Conservation (phyloP, 2,797 vertebrate species). For the Champsocephalus gunnari region DNA sequence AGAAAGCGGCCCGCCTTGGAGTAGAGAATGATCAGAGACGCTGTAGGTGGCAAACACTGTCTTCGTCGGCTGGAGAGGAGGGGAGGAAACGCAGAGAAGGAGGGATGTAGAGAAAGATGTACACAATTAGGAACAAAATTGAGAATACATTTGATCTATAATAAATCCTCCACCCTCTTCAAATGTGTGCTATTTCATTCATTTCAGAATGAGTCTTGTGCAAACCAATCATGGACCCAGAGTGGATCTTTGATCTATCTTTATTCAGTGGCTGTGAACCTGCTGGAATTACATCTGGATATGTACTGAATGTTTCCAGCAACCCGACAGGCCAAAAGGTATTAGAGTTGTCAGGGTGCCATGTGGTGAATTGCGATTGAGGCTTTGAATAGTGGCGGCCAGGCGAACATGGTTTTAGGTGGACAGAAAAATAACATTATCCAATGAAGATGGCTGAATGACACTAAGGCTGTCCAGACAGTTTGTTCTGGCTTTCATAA, state of each 20-base stretch:
- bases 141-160: not conserved
- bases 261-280: not conserved
- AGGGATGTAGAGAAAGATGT: constrained; percentile 1
- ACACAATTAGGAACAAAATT: not conserved
- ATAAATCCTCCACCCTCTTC: not conserved
- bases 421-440: constrained; percentile 4
- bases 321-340: not conserved
- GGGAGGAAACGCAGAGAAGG: constrained; percentile 19
- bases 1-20: constrained; percentile 83
- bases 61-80: constrained; percentile 84
- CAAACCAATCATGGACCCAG: not conserved
- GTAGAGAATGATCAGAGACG: constrained; percentile 85
- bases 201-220: not conserved
- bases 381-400: not conserved
- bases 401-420: not conserved
- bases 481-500: constrained; percentile 23
- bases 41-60: constrained; percentile 80
- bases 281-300: not conserved
- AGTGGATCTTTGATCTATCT: not conserved
- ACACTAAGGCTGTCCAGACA: not conserved
- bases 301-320: not conserved
- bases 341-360: not conserved
- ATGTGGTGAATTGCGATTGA: not conserved
- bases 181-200: not conserved
- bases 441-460: not conserved